Conservation (phyloP, 2,113 vertebrate species). For the Piprites chloris region DNA sequence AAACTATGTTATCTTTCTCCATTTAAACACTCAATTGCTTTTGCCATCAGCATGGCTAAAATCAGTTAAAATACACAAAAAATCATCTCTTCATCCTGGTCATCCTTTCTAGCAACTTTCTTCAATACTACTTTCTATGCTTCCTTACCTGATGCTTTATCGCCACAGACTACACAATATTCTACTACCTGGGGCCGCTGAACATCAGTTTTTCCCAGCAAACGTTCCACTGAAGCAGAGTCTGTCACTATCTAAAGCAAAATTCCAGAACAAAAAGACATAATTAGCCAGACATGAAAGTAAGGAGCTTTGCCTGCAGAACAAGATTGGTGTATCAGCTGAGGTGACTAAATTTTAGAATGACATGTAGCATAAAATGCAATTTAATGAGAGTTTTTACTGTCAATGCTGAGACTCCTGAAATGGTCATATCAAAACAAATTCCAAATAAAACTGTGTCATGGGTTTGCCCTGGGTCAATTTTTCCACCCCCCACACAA, state of each 20-base stretch:
- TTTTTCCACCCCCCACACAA: no score
- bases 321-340: not conserved
- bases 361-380: not conserved
- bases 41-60: not conserved
- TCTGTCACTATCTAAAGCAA: constrained; percentile 91
- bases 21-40: not conserved
- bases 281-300: not conserved
- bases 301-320: not conserved
- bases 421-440: not conserved
- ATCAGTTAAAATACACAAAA: not conserved
- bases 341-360: not conserved
- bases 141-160: constrained; percentile 94
- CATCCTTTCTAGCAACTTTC: not conserved
- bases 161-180: constrained; percentile 95
- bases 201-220: constrained; percentile 89
- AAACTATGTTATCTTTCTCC: not conserved
- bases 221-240: constrained; percentile 90
- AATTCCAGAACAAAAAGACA: not conserved
- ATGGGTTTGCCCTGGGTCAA: no score
- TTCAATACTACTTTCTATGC: not conserved
- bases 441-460: not conserved
- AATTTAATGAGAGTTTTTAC: not conserved
- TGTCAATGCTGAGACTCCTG: not conserved
- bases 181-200: constrained; percentile 91
- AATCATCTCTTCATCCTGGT: not conserved